Conservation (phyloP, 2,888 invertebrate species). For the Tetheella fluctuosa region DNA sequence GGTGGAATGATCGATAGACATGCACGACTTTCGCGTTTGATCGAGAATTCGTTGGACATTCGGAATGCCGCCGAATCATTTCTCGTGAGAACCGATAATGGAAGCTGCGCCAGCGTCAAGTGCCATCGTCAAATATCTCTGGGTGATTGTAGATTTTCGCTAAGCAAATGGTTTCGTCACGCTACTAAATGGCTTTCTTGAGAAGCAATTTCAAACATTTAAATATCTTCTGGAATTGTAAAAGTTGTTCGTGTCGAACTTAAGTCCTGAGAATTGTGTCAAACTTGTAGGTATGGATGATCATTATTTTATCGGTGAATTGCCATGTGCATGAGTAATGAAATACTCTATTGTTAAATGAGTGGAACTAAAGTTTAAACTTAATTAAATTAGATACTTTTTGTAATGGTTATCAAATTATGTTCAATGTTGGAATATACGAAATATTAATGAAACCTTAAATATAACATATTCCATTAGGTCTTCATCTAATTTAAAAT, state of each 20-base stretch:
- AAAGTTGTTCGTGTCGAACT: constrained; percentile 52
- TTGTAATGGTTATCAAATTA: background rate
- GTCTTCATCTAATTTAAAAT: too few species aligned
- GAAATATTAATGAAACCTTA: too few species aligned
- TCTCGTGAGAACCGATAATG: constrained; percentile 78
- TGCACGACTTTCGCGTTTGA: constrained; percentile 81
- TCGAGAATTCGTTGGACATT: constrained; percentile 71
- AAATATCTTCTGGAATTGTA: constrained; percentile 51
- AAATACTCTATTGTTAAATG: background rate
- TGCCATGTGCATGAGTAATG: constrained; percentile 1
- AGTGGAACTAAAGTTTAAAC: background rate
- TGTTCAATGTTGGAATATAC: too few species aligned
- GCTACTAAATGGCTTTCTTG: constrained; percentile 71
- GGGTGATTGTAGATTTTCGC: constrained; percentile 77
- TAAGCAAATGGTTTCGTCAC: constrained; percentile 77
- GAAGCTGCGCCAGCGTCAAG: constrained; percentile 57
- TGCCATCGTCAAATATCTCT: constrained; percentile 67
- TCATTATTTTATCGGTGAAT: constrained; percentile 10
- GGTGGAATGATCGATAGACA: constrained; percentile 70
- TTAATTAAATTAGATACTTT: background rate
- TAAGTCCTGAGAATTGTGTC: constrained; percentile 74
- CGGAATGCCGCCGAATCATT: constrained; percentile 72
- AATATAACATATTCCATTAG: too few species aligned
- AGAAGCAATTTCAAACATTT: constrained; percentile 63
- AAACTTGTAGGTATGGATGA: constrained; percentile 20